phyloP scores from a whole-genome alignment of 1,140 invertebrate species.

The Caenorhabditis tropicalis region DNA sequence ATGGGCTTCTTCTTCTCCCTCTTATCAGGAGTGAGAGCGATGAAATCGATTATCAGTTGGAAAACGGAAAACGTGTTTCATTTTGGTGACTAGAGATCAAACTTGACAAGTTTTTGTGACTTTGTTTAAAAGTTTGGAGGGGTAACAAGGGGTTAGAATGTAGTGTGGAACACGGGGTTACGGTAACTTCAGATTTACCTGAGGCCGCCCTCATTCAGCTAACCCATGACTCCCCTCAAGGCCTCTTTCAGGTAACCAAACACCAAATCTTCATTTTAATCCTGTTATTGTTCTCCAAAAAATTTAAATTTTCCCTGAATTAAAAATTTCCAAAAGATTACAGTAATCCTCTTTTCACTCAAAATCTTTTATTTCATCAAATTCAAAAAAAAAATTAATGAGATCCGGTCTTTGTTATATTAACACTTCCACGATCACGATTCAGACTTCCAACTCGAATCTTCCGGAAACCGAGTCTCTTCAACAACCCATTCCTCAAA shows the following conservation, averaged over 20 bases:
- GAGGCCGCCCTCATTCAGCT: no score
- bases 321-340: no score
- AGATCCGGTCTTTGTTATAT: background rate
- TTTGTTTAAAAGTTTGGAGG: background rate
- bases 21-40: background rate
- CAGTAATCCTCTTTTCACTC: no score
- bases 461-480: background rate
- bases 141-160: no score
- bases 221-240: no score
- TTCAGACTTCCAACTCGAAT: background rate
- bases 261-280: no score
- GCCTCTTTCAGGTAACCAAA: no score
- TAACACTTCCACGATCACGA: background rate
- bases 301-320: no score
- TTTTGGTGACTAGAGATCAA: constrained; percentile 29
- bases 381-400: background rate
- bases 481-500: background rate
- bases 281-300: no score
- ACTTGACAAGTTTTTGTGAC: constrained; percentile 34
- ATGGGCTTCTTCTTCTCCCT: background rate
- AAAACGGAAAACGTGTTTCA: constrained; percentile 21
- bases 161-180: no score
- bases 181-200: no score
- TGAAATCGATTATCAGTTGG: background rate
- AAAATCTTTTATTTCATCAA: background rate